phyloP scores from a whole-genome alignment of 2,113 vertebrate species.

The Aspiorhynchus laticeps region DNA sequence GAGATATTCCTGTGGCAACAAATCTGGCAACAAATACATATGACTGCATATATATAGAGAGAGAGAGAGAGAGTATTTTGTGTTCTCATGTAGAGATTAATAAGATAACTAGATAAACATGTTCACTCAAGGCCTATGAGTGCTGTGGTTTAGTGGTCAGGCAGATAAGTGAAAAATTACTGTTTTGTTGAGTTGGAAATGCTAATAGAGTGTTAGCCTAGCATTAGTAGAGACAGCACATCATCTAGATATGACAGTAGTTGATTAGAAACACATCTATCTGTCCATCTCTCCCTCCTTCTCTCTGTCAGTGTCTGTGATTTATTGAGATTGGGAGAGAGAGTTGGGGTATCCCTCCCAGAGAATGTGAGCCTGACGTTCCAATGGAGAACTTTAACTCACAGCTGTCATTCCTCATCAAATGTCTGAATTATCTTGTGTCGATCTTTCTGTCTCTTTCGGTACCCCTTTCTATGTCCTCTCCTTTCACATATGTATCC shows the following conservation, averaged over 20 bases:
- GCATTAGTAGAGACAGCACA: constrained; percentile 53
- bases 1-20: background rate
- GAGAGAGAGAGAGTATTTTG: background rate
- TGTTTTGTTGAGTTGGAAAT: constrained; percentile 60
- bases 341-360: constrained; percentile 71
- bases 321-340: constrained; percentile 64
- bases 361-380: constrained; percentile 68
- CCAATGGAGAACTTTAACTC: constrained; percentile 78
- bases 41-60: background rate
- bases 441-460: constrained; percentile 7
- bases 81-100: background rate
- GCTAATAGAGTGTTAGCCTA: constrained; percentile 62
- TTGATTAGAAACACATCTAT: constrained; percentile 59
- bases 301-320: constrained; percentile 40
- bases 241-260: constrained; percentile 69
- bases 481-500: background rate
- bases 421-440: constrained; percentile 62
- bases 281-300: constrained; percentile 40
- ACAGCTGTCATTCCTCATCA: constrained; percentile 83
- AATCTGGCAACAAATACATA: background rate
- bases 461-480: constrained; percentile 34
- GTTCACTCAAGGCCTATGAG: background rate
- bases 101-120: background rate
- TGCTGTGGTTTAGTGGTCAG: background rate
- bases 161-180: constrained; percentile 58